Evolutionary conservation across 2,113 vertebrate genomes (phyloP), one percentile per base, ranked within the genome.

Genomic region (Mustela lutreola): DNA sequence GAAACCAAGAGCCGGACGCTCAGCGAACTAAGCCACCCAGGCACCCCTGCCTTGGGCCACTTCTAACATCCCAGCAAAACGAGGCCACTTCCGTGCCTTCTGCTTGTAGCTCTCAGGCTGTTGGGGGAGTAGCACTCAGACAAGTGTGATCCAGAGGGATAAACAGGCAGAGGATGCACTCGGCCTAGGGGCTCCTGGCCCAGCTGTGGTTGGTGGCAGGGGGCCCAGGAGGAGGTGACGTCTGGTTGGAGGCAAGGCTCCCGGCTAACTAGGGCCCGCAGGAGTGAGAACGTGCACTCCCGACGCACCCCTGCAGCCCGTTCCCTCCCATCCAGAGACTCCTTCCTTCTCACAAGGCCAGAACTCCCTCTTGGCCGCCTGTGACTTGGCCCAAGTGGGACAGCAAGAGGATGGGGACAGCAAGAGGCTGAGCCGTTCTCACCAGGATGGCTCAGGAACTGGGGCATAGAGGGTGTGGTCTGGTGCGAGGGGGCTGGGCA

Each of bases 321-420:
- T 22, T 62, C 36, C 12, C 1, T 19, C 11, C 24, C 21, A 5
- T 2, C 22, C 11, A 24, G 63, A 0, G 5, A 7, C 28, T 26
- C 60, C 76, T 70, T 81, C 53, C 12, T 2, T 62, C 26, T 28
- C 5, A 4, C 4, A 19, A 11, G 75, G 21, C 45, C 60, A 56
- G 5, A 19, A 4, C 39, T 50, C 39, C 19, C 7, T 33, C 31
- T 45, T 1, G 9, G 4, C 3, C 4, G 0, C 60, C 6, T 14
- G 33, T 22, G 26, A 39, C 45, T 28, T 28, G 21, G 21, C 12
- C n/a, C 24, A 33, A 45, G 21, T 15, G 2, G 73, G 31, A 6
- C 48, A 0, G 1, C 0, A 21, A n/a, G 26, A 3, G 48, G 42
- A n/a, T n/a, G n/a, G 2, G 73, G 31, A 6, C 48, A 0, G 1